These are phyloP conservation scores for Bambusicola thoracicus DNA, from an alignment of 2,113 vertebrate genomes.

Conservation along the genomic window DNA sequence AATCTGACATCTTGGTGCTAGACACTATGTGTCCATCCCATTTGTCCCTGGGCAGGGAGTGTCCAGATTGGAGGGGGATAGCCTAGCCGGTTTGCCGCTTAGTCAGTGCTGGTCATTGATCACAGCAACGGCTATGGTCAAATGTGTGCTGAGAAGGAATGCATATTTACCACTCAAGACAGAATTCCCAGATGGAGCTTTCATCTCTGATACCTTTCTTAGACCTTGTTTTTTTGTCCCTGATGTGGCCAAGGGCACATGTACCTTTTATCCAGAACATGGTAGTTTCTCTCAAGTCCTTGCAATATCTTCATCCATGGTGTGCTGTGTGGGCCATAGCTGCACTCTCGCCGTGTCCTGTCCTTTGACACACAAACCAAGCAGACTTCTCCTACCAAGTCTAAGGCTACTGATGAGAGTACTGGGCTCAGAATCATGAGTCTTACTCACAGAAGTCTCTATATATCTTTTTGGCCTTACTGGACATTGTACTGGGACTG, in stretches of 20 bases:
- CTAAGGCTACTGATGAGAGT: background rate
- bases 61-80: too few species aligned
- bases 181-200: background rate
- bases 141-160: background rate
- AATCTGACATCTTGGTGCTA: too few species aligned
- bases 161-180: background rate
- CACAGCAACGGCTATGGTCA: background rate
- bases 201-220: background rate
- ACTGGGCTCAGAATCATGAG: background rate
- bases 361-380: background rate
- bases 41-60: too few species aligned
- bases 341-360: background rate
- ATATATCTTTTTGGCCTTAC: background rate
- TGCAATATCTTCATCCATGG: rapidly evolving
- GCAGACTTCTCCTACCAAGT: background rate
- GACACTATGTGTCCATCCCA: too few species aligned
- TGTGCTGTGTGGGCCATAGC: background rate
- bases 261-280: background rate
- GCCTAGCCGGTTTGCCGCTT: too few species aligned
- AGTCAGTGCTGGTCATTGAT: too few species aligned
- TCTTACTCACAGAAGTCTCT: background rate
- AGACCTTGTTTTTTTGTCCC: background rate
- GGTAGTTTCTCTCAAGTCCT: background rate
- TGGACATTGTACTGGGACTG: rapidly evolving
- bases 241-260: background rate